phyloP scores from a whole-genome alignment of 2,888 invertebrate species.

The Apamea crenata region DNA sequence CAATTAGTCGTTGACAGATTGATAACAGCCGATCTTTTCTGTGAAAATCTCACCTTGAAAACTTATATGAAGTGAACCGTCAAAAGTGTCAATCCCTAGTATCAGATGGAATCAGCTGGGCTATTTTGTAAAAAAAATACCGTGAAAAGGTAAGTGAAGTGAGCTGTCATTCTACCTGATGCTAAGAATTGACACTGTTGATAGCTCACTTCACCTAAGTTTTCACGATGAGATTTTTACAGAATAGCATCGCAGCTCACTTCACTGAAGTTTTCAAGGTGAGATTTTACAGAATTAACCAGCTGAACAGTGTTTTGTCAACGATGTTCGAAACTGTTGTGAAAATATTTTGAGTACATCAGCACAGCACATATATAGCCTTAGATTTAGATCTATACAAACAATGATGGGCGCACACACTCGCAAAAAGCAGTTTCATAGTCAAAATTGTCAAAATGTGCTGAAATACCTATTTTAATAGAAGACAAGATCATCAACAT shows the following conservation, averaged over 20 bases:
- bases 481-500: too few species aligned
- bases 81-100: neutral
- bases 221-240: too few species aligned
- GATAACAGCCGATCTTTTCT: neutral
- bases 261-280: too few species aligned
- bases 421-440: neutral
- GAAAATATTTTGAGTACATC: neutral
- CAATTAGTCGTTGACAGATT: neutral
- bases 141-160: too few species aligned
- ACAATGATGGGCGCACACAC: neutral
- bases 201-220: too few species aligned
- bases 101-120: neutral
- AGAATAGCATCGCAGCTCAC: too few species aligned
- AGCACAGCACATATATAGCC: neutral
- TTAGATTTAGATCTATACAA: neutral
- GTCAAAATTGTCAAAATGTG: neutral
- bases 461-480: neutral
- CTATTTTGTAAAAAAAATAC: too few species aligned
- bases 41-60: neutral
- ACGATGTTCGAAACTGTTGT: neutral
- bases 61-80: neutral
- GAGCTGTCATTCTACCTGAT: too few species aligned
- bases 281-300: too few species aligned
- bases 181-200: too few species aligned
- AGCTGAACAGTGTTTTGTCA: neutral